Evolutionary conservation across 1,140 invertebrate genomes (phyloP), one percentile per base, ranked within the genome.

Genomic region (Drosophila navojoa): DNA sequence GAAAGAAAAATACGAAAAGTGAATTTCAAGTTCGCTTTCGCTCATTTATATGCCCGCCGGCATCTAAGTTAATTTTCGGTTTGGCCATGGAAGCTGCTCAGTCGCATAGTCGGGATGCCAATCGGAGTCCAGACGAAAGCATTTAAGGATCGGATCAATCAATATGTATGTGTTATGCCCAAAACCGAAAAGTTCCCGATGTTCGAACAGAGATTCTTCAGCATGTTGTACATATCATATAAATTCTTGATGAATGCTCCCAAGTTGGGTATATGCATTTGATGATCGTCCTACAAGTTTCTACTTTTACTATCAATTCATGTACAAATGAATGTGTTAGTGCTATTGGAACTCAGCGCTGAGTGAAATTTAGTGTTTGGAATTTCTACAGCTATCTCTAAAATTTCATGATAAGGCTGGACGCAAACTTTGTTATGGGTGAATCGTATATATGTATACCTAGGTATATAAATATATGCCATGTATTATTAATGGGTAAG

Each of bases 1-100:
- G n/a, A 4, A 6, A 42, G 15, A 15, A 42, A 42, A n/a, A 44
- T 16, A 45, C 6, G 42, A 45, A 45, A 25, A 6, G 11, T 11
- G 19, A 27, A 25, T 27, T 4, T 25, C 47, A 22, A 49, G 19
- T 47, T 47, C 25, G 52, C 40, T 57, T 55, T 57, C 27, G 62
- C 62, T 66, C 40, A 66, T 66, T 66, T 44, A 38, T 57, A 66
- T 66, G 60, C 60, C 32, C 25, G 19, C 29, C 55, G 22, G 22
- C 44, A 19, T 7, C 40, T 49, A 60, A 57, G 7, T 59, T 44
- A 19, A 45, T 45, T 15, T 16, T 15, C n/a, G 42, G 3, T 19
- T 16, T 16, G 38, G 44, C 38, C 53, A 16, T 9, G 42, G 42
- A 16, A 29, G 27, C 27, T 29, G 15, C 19, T 22, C 19, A 22